A percentile compares a stretch with the other conserved stretches of the same genome.
Conservation (phyloP, 2,888 invertebrate genomes). For the Drosophila austrosaltans region DNA sequence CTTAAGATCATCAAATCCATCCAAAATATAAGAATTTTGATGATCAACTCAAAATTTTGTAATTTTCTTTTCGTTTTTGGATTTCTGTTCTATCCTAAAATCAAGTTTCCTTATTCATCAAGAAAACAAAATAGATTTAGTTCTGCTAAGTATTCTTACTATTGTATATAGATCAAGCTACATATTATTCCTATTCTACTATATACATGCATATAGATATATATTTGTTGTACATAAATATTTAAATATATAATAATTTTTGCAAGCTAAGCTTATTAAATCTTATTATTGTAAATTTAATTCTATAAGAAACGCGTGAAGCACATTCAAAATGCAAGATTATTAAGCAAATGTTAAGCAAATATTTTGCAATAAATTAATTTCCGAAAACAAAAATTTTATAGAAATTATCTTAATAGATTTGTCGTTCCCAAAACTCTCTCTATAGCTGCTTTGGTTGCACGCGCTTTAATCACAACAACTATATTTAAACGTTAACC, state of each 20-base stretch:
- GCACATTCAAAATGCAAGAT: conserved; percentile 42
- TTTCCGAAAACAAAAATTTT: conserved; percentile 14
- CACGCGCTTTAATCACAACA: conserved; percentile 14
- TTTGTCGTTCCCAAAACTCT: conserved; percentile 38
- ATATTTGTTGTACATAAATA: conserved; percentile 19
- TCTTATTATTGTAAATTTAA: conserved; percentile 31
- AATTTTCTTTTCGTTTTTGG: background rate
- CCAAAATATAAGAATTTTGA: conserved; percentile 3
- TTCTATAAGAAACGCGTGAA: conserved; percentile 41
- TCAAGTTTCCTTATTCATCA: conserved; percentile 67
- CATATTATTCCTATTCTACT: conserved; percentile 20
- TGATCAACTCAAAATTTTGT: background rate
- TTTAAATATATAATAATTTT: conserved; percentile 35
- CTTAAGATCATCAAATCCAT: conserved; percentile 23
- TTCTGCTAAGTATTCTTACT: conserved; percentile 57
- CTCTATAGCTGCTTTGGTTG: conserved; percentile 41
- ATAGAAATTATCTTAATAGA: conserved; percentile 29
- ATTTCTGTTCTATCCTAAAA: conserved; percentile 44
- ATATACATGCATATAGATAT: background rate
- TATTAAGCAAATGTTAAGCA: conserved; percentile 20
- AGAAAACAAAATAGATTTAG: conserved; percentile 14
- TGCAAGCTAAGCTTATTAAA: conserved; percentile 64
- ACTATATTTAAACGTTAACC: conserved; percentile 37
- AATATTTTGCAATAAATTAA: conserved; percentile 44
- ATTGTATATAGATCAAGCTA: conserved; percentile 53